phyloP scores from a whole-genome alignment of 2,888 invertebrate species.

The Stegana nigrithorax region DNA sequence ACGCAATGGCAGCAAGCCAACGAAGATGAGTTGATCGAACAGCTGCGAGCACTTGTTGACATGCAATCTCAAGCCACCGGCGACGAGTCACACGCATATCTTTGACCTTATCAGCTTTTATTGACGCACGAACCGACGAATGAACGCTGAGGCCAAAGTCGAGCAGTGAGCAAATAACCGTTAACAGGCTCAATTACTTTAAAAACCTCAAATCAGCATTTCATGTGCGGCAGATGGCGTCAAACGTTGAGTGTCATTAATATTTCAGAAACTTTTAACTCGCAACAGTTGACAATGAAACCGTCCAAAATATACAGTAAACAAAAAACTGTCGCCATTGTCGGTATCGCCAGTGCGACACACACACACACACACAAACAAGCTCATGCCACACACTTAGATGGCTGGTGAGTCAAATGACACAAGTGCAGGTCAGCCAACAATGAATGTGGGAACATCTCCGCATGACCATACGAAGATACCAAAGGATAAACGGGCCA shows the following conservation, averaged over 20 bases:
- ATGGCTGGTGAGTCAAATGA: no score
- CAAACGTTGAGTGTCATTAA: constrained; percentile 45
- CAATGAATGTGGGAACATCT: no score
- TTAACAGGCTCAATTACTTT: constrained; percentile 55
- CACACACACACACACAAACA: not conserved
- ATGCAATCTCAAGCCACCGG: constrained; percentile 29
- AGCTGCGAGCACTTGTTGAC: constrained; percentile 13
- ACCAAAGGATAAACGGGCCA: no score
- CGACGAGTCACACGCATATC: constrained; percentile 51
- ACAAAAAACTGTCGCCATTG: no score
- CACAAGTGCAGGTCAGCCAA: constrained; percentile 14
- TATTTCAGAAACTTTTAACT: constrained; percentile 26
- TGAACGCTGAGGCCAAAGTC: not conserved
- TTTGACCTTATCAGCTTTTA: not conserved
- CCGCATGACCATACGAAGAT: no score
- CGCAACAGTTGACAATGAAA: not conserved
- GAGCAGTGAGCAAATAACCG: constrained; percentile 34
- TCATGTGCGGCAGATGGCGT: constrained; percentile 45
- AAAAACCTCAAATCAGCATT: constrained; percentile 47
- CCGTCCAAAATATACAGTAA: no score
- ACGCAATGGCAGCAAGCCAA: constrained; percentile 10
- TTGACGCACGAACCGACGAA: not conserved
- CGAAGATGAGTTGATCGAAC: constrained; percentile 18
- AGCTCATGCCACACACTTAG: no score
- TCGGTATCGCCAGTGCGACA: not conserved